A percentile compares a stretch with the other conserved stretches of the same genome.
phyloP scores from a whole-genome alignment of 2,888 invertebrate species.

The Andrena trimmerana region DNA sequence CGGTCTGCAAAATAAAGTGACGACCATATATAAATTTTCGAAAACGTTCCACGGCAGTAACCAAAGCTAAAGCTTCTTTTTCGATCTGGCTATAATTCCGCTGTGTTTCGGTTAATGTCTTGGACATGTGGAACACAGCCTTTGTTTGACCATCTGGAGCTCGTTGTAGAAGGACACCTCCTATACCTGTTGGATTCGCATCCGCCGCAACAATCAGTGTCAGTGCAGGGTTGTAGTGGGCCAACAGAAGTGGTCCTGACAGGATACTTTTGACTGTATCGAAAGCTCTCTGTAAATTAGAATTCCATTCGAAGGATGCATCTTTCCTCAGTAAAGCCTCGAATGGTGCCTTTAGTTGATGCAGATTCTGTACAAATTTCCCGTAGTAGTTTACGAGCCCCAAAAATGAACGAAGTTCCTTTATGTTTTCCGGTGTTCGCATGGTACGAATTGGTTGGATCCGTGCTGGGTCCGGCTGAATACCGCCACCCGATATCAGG shows the following conservation, averaged over 20 bases:
- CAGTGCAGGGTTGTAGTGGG: background rate
- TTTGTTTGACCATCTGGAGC: background rate
- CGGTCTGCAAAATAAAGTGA: background rate
- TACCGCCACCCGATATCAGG: background rate
- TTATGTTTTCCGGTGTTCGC: background rate
- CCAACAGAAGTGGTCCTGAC: background rate
- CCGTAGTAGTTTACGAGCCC: background rate
- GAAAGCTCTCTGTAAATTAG: too few relatives aligned
- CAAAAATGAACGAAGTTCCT: constrained; percentile 1
- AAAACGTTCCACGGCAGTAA: background rate
- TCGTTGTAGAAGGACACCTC: background rate
- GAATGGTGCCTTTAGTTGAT: background rate
- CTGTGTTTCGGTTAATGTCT: background rate
- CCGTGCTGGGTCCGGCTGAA: background rate
- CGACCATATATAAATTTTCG: background rate
- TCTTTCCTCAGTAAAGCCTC: background rate
- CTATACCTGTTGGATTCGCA: background rate
- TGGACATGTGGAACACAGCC: background rate
- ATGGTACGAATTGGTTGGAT: background rate
- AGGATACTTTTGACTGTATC: background rate
- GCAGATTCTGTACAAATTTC: background rate
- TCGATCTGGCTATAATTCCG: background rate
- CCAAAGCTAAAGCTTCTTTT: background rate
- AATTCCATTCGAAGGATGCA: background rate
- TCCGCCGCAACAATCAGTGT: background rate